phyloP scores from a whole-genome alignment of 1,140 invertebrate species.

The Papilio machaon region DNA sequence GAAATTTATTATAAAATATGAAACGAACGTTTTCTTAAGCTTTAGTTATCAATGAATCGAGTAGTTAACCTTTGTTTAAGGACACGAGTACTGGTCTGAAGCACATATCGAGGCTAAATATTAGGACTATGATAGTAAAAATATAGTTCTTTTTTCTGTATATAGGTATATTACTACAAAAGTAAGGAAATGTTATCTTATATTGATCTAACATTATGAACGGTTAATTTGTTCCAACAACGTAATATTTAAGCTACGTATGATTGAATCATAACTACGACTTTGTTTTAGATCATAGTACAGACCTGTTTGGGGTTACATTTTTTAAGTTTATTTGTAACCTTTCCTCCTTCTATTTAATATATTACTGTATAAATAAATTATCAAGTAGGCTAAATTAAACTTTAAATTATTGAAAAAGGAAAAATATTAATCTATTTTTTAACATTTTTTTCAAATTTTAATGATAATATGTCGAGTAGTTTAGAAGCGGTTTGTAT shows the following conservation, averaged over 20 bases:
- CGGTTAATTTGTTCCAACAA: background rate
- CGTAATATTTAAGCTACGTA: background rate
- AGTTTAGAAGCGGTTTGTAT: background rate
- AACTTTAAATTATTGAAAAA: background rate
- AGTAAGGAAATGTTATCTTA: background rate
- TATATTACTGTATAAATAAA: background rate
- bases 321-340: background rate
- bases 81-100: constrained; percentile 22
- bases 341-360: background rate
- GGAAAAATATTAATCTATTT: background rate
- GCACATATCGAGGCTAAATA: constrained; percentile 33
- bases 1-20: constrained; percentile 1
- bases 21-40: constrained; percentile 17
- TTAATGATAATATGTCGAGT: no score
- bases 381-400: background rate
- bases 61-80: constrained; percentile 34
- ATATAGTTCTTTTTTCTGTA: constrained; percentile 5
- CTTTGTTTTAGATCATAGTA: background rate
- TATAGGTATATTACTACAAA: background rate
- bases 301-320: background rate
- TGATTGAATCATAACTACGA: background rate
- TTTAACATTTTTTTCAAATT: no score
- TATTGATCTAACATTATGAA: background rate
- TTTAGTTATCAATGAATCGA: constrained; percentile 36
- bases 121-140: constrained; percentile 21